phyloP scores from a whole-genome alignment of 2,888 invertebrate genomes.

The Volucella inanis region DNA sequence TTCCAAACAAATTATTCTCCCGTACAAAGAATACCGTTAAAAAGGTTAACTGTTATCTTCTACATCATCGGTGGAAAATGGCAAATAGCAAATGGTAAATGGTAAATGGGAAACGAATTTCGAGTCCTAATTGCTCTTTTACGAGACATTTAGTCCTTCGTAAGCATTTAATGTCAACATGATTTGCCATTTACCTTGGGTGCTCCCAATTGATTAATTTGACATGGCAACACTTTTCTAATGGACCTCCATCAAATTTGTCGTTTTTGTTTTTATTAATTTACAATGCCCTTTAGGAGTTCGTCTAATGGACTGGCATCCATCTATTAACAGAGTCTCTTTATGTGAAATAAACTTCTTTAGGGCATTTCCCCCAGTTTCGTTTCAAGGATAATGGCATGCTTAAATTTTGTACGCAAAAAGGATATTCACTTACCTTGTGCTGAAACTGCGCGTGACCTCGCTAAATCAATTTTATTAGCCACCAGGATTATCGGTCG shows the following conservation, averaged over 20 bases:
- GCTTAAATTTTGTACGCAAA: background rate
- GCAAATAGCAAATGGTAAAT: too few relatives aligned
- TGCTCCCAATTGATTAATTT: slow-evolving; percentile 42
- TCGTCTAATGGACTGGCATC: too few relatives aligned
- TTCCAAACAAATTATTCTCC: slow-evolving; percentile 22
- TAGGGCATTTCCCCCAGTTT: background rate
- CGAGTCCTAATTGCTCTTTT: slow-evolving; percentile 45
- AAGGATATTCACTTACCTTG: slow-evolving; percentile 87
- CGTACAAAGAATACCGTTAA: slow-evolving; percentile 9
- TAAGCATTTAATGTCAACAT: slow-evolving; percentile 32
- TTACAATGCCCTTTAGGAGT: background rate
- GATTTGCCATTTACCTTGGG: background rate
- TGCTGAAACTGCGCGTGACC: slow-evolving; percentile 93
- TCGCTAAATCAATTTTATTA: slow-evolving; percentile 96
- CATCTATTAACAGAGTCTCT: background rate
- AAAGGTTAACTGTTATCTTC: slow-evolving; percentile 16
- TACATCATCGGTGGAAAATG: slow-evolving; percentile 1
- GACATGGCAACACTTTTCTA: slow-evolving; percentile 21
- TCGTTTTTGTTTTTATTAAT: background rate
- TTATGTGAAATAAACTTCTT: background rate
- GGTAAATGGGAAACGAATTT: slow-evolving; percentile 13
- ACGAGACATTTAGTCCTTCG: slow-evolving; percentile 38
- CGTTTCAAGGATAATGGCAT: slow-evolving; percentile 4
- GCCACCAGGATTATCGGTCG: slow-evolving; percentile 94
- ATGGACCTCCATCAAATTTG: slow-evolving; percentile 22